These are phyloP conservation scores for Melitaea cinxia DNA, from an alignment of 1,140 invertebrate species.

Conservation along the genomic window DNA sequence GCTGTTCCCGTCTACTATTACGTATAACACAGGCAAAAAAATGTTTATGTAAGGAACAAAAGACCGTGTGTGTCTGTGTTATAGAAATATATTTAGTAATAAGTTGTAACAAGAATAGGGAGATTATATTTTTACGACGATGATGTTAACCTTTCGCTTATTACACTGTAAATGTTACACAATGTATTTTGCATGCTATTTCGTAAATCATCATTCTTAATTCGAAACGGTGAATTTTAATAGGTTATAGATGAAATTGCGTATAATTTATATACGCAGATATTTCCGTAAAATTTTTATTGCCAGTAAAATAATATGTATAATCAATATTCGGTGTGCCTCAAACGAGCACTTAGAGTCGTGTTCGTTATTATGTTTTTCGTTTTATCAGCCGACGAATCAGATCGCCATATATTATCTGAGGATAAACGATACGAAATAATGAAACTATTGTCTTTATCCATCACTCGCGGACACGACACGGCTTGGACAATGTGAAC, in stretches of 20 bases:
- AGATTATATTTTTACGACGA: background rate
- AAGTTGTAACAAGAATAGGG: background rate
- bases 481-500: conserved; percentile 51
- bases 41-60: background rate
- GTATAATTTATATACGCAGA: conserved; percentile 1
- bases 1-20: too few relatives aligned
- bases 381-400: conserved; percentile 22
- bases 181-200: background rate
- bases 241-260: background rate
- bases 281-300: background rate
- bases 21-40: too few relatives aligned
- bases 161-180: background rate
- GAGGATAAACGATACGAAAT: conserved; percentile 51
- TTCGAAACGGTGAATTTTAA: background rate
- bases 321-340: conserved; percentile 6
- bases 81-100: too few relatives aligned
- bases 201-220: too few relatives aligned
- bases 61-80: too few relatives aligned
- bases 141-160: background rate
- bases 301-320: background rate
- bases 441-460: conserved; percentile 57
- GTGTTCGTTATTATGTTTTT: conserved; percentile 32
- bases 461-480: conserved; percentile 62
- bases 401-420: conserved; percentile 26
- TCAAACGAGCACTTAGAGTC: conserved; percentile 29